A percentile compares a stretch with the other conserved stretches of the same genome.
Conservation (phyloP, 2,113 vertebrate species). For the Corythaeola cristata region DNA sequence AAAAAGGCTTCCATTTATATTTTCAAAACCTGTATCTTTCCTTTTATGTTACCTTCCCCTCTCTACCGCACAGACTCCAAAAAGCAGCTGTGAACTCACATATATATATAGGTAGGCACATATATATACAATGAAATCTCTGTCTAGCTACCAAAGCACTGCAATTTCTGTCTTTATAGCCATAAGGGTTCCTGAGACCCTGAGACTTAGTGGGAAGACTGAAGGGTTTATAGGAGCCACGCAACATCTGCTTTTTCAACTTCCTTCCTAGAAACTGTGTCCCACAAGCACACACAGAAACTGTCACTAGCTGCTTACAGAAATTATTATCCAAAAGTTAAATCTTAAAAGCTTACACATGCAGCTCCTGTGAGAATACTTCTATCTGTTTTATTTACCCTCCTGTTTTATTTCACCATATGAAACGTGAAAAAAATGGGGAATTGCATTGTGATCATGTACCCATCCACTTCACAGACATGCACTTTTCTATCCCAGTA, state of each 20-base stretch:
- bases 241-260: not conserved
- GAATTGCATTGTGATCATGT: not conserved
- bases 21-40: not conserved
- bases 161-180: not conserved
- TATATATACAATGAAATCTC: not conserved
- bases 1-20: not conserved
- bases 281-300: not conserved
- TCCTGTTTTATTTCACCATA: not conserved
- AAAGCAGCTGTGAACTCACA: not conserved
- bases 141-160: not conserved
- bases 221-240: not conserved
- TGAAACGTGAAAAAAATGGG: not conserved
- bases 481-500: not conserved
- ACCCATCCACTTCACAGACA: not conserved
- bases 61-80: not conserved
- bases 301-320: not conserved
- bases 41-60: not conserved
- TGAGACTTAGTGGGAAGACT: not conserved
- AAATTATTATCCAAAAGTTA: not conserved
- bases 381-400: not conserved
- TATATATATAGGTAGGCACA: fast-evolving
- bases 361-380: not conserved
- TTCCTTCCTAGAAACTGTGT: not conserved
- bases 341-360: not conserved
- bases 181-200: not conserved